Conservation (phyloP, 2,888 invertebrate genomes). For the Drosophila kuntzei region DNA sequence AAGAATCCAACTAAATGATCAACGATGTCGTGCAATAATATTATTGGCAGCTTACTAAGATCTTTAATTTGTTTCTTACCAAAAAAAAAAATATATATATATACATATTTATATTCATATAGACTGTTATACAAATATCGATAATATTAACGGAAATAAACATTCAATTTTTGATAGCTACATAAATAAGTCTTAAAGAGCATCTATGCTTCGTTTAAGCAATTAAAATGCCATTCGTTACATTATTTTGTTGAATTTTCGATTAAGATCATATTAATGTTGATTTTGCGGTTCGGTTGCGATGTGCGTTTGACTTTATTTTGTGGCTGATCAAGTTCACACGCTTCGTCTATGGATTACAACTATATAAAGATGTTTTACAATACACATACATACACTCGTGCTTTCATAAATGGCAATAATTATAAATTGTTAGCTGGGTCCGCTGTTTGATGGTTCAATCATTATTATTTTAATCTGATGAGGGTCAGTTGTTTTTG, state of each 20-base stretch:
- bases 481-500: constrained; percentile 61
- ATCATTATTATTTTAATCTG: constrained; percentile 38
- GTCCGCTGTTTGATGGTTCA: constrained; percentile 18
- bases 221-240: constrained; percentile 2
- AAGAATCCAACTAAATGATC: not conserved
- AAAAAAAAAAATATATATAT: no score
- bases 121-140: not conserved
- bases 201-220: constrained; percentile 20
- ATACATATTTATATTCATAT: no score
- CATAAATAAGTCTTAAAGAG: constrained; percentile 15
- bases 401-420: constrained; percentile 56
- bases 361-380: constrained; percentile 13
- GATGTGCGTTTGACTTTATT: constrained; percentile 27
- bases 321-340: constrained; percentile 74
- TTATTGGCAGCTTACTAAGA: not conserved
- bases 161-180: not conserved
- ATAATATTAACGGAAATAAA: not conserved
- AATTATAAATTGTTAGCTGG: constrained; percentile 45
- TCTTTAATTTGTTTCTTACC: not conserved
- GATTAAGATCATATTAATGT: constrained; percentile 65
- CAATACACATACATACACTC: not conserved
- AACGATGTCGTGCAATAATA: not conserved
- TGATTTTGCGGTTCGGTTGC: constrained; percentile 64
- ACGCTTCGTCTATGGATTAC: constrained; percentile 35
- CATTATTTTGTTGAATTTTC: constrained; percentile 28